Base-by-base conservation (phyloP, 2,113 vertebrate species). In the Falco punctatus region DNA sequence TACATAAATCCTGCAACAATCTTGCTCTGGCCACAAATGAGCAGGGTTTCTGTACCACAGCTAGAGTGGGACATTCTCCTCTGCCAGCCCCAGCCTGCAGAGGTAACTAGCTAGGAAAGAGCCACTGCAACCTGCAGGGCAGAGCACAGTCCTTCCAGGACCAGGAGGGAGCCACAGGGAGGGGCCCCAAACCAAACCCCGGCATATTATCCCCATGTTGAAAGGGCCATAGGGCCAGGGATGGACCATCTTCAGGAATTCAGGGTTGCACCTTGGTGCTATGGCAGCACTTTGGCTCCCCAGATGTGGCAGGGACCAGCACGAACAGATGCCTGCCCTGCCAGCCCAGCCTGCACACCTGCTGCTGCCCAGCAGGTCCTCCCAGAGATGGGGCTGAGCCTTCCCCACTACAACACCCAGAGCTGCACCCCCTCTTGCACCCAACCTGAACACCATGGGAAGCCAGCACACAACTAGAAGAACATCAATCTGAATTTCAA, bases 401-500 rank as follows among this genome's bases (percentile, higher is more conserved):
- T 61, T 78, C 54, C 35, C 22, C 42, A 48, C 26, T 18, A 22
- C 27, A 20, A 40, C 32, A n/a, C 54, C 65, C 58, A 59, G 44
- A 46, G 52, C 59, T 52, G 23, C 44, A 52, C 19, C 42, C 32
- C 21, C 32, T 51, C 74, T 67, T 38, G 26, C 22, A 51, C 3
- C 10, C 67, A 77, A 12, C 18, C 30, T 38, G 11, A 80, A 32
- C 42, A 71, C 24, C 33, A 33, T 0, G 1, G 19, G 27, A 87
- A 71, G 26, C 30, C 59, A 54, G 24, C 8, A 54, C 1, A n/a
- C 0, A 0, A 30, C 1, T 55, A 32, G 14, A 70, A 73, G 51
- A 89, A 48, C 14, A 40, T 0, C 65, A 23, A 35, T 11, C 18
- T 46, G 40, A 81, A 46, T n/a, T 16, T 35, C 23, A 22, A 38